Conservation (phyloP, 1,140 invertebrate genomes). For the Ips typographus region DNA sequence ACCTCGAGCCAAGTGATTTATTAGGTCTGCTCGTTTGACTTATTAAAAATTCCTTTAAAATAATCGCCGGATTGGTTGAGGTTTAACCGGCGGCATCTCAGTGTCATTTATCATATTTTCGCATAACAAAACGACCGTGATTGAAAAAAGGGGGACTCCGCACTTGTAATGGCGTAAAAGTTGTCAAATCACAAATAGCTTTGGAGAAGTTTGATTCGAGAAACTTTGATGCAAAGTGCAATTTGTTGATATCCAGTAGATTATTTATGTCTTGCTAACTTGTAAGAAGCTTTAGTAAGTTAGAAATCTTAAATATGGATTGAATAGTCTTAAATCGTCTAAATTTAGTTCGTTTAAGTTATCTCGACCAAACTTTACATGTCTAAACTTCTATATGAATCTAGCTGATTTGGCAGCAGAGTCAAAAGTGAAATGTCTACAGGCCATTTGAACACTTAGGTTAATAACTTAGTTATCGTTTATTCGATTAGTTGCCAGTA, state of each 20-base stretch:
- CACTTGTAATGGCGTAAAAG: background rate
- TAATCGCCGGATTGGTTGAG: background rate
- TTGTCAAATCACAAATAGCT: background rate
- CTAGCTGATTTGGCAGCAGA: no score
- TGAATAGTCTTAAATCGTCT: background rate
- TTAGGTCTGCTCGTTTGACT: constrained; percentile 17
- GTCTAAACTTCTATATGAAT: no score
- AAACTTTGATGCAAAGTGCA: background rate
- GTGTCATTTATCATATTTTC: constrained; percentile 11
- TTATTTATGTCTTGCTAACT: background rate
- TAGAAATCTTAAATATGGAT: background rate
- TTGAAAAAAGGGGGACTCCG: background rate
- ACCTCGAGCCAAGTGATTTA: constrained; percentile 15
- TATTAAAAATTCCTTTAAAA: constrained; percentile 21
- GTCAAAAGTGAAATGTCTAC: no score
- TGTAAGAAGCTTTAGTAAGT: background rate
- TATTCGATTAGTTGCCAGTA: no score
- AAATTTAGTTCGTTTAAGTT: no score
- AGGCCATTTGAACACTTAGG: no score
- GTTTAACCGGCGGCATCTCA: constrained; percentile 5
- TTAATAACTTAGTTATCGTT: no score
- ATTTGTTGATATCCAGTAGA: background rate
- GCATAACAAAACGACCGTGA: background rate
- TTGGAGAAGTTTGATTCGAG: background rate
- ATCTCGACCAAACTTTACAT: no score